Evolutionary conservation across 2,113 vertebrate species (phyloP).

Genomic region (Saccopteryx leptura): DNA sequence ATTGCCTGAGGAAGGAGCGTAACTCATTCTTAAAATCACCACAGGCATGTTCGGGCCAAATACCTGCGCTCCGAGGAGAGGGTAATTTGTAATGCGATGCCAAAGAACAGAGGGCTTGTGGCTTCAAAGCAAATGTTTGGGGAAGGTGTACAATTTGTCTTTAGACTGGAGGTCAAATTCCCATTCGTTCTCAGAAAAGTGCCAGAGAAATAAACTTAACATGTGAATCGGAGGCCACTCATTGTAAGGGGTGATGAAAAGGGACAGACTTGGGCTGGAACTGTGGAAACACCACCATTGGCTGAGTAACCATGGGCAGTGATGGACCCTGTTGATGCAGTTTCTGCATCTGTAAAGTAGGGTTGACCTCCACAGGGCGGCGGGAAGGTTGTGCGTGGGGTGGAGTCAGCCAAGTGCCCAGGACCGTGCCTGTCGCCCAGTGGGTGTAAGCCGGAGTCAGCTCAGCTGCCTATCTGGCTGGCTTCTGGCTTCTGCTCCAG

Average conservation of each 20-base stretch:
- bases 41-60: slow-evolving; percentile 72
- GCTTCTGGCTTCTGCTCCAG: neutral
- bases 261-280: neutral
- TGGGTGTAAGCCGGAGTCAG: rapidly evolving
- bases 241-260: neutral
- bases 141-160: slow-evolving; percentile 60
- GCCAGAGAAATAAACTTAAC: neutral
- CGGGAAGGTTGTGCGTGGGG: neutral
- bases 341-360: neutral
- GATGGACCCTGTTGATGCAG: neutral
- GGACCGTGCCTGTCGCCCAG: neutral
- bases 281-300: neutral
- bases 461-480: neutral
- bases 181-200: neutral
- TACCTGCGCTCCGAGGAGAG: slow-evolving; percentile 66
- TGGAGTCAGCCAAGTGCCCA: neutral
- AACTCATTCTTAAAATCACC: slow-evolving; percentile 86
- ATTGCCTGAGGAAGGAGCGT: slow-evolving; percentile 85
- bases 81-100: slow-evolving; percentile 80
- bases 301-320: neutral
- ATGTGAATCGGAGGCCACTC: neutral
- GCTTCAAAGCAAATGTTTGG: slow-evolving; percentile 78
- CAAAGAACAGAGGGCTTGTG: slow-evolving; percentile 47
- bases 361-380: neutral
- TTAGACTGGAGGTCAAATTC: neutral